phyloP scores from a whole-genome alignment of 2,888 invertebrate species.

The Andrena chrysosceles region DNA sequence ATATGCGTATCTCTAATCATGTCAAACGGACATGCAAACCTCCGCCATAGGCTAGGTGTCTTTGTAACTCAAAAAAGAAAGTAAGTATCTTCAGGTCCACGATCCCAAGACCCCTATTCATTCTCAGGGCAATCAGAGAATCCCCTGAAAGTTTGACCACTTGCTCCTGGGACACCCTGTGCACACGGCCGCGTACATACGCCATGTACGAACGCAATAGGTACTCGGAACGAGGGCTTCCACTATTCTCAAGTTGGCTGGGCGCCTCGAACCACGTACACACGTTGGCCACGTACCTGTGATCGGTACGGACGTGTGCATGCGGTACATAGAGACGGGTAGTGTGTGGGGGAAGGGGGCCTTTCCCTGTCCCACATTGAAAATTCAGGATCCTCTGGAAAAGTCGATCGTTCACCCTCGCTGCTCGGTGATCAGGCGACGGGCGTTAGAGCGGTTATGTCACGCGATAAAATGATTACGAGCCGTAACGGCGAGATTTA shows the following conservation, averaged over 20 bases:
- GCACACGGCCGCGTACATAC: constrained; percentile 24
- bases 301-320: constrained; percentile 15
- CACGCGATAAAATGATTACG: constrained; percentile 32
- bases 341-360: neutral
- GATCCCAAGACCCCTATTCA: neutral
- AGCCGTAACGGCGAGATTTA: constrained; percentile 20
- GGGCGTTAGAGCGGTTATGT: constrained; percentile 18
- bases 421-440: constrained; percentile 6
- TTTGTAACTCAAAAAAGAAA: too few relatives aligned
- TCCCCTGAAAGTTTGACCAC: neutral
- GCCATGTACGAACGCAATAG: constrained; percentile 51
- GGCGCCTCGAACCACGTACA: constrained; percentile 61
- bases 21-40: too few relatives aligned
- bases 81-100: neutral
- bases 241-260: constrained; percentile 72
- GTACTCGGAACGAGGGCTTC: constrained; percentile 63
- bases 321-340: constrained; percentile 5
- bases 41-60: too few relatives aligned
- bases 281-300: constrained; percentile 17
- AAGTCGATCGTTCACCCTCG: constrained; percentile 35
- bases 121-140: neutral
- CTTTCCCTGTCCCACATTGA: constrained; percentile 57
- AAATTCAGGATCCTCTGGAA: constrained; percentile 60
- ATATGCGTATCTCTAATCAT: too few relatives aligned
- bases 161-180: neutral